Base-by-base conservation (phyloP, 2,888 invertebrate species). In the Helicoverpa assulta region DNA sequence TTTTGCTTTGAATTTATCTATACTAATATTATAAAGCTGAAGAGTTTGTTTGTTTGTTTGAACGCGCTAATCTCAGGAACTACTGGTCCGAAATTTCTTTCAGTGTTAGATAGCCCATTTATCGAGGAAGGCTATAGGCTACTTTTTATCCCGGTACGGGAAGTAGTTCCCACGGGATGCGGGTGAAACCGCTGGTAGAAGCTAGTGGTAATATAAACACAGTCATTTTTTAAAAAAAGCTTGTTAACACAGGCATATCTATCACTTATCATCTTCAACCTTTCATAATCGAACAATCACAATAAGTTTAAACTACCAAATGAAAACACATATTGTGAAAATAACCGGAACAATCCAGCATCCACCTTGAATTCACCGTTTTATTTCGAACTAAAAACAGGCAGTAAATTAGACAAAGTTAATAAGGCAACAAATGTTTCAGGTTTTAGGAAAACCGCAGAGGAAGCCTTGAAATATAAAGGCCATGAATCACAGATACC, bases 401-500 rank as follows among this genome's bases (percentile, higher is more conserved):
- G 18, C n/a, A 21, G 50, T 55, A 69, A 60, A 63, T 69, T 37
- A 64, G 51, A 60, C 29, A 40, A 71, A 62, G 40, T 76, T 66
- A 76, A 59, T 56, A 54, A 53, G 47, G 19, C 50, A 57, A 56
- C 62, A 56, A 70, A 61, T 43, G 59, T 59, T 62, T 43, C 54
- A 56, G 58, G 67, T 70, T 79, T 71, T 72, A 72, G 70, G 67
- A 72, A 73, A 81, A 80, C 70, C 80, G 58, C 78, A 80, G 53
- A 53, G 29, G 10, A 29, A 70, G 69, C 79, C 75, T 80, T 83
- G 82, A 66, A 60, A 78, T 83, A 76, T 78, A 70, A 72, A 40
- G 54, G 58, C 57, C 66, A 77, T 87, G 87, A 89, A 70, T 87
- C 88, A 88, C 64, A 47, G 26, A 73, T 69, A 76, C 80, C 70